Percentiles rank a stretch among this genome's conserved stretches.
These are phyloP conservation scores for Malacosoma neustria DNA, from an alignment of 2,888 invertebrate species.

Conservation along the genomic window DNA sequence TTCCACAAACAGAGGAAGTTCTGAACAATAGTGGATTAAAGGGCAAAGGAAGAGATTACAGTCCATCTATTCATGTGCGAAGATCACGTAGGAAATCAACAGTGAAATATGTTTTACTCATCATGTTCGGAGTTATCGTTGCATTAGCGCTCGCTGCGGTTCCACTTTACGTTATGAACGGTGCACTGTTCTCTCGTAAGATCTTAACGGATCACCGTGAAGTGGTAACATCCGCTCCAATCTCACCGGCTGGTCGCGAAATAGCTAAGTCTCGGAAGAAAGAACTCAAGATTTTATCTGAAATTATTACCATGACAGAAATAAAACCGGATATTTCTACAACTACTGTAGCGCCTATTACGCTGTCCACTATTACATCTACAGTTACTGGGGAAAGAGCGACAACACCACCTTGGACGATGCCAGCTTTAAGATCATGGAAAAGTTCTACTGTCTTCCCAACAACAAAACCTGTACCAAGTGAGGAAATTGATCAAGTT, in stretches of 20 bases:
- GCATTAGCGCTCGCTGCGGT: conserved; percentile 45
- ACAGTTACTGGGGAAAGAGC: conserved; percentile 32
- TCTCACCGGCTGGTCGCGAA: conserved; percentile 39
- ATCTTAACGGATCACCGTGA: conserved; percentile 33
- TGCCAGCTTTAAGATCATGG: conserved; percentile 67
- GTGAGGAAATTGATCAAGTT: conserved; percentile 37
- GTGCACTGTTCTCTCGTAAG: conserved; percentile 35
- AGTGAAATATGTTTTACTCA: conserved; percentile 48
- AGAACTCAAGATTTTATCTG: conserved; percentile 45
- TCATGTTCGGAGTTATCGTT: conserved; percentile 45
- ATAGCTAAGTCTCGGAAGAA: conserved; percentile 52
- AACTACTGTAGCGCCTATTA: conserved; percentile 12
- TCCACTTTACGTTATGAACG: conserved; percentile 52
- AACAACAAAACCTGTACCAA: conserved; percentile 41
- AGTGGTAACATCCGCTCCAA: conserved; percentile 31
- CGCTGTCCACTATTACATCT: conserved; percentile 15
- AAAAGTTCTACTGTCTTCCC: conserved; percentile 45
- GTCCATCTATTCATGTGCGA: conserved; percentile 60
- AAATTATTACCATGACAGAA: conserved; percentile 32
- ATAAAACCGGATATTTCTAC: conserved; percentile 36
- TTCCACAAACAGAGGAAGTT: conserved; percentile 82
- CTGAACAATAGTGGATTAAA: conserved; percentile 75
- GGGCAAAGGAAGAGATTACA: conserved; percentile 68
- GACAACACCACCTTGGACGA: conserved; percentile 65
- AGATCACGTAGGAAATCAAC: conserved; percentile 48